Conservation (phyloP, 2,888 invertebrate species). For the Oegoconia quadripuncta region DNA sequence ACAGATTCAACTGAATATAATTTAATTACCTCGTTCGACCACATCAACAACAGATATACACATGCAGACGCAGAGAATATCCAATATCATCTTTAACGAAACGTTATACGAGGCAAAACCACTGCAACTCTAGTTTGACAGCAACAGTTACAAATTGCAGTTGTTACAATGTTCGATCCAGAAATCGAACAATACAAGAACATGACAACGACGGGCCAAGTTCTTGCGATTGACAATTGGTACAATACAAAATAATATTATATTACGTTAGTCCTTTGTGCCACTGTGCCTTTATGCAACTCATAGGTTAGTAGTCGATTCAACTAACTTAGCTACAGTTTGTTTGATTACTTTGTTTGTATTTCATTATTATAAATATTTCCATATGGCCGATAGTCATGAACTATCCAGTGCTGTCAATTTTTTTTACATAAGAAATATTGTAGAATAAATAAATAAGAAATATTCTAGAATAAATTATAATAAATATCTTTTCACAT, state of each 20-base stretch:
- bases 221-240: conserved; percentile 57
- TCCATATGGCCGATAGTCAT: too few relatives aligned
- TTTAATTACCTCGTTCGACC: neutral
- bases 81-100: neutral
- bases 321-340: conserved; percentile 25
- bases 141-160: conserved; percentile 10
- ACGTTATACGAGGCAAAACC: neutral
- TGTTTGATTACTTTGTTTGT: conserved; percentile 8
- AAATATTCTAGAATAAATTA: too few relatives aligned
- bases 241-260: conserved; percentile 47
- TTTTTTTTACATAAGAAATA: too few relatives aligned
- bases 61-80: too few relatives aligned
- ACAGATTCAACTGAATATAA: too few relatives aligned
- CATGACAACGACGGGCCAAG: conserved; percentile 47
- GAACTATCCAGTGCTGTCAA: too few relatives aligned
- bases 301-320: conserved; percentile 22
- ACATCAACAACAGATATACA: too few relatives aligned
- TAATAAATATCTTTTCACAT: too few relatives aligned
- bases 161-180: conserved; percentile 19
- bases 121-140: conserved; percentile 2
- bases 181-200: conserved; percentile 50
- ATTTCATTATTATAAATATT: too few relatives aligned
- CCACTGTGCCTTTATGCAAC: conserved; percentile 34
- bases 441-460: too few relatives aligned
- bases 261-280: conserved; percentile 42